Evolutionary conservation across 1,140 invertebrate species (phyloP), one percentile per base, ranked within the genome.

Genomic region (Oryctes rhinoceros): DNA sequence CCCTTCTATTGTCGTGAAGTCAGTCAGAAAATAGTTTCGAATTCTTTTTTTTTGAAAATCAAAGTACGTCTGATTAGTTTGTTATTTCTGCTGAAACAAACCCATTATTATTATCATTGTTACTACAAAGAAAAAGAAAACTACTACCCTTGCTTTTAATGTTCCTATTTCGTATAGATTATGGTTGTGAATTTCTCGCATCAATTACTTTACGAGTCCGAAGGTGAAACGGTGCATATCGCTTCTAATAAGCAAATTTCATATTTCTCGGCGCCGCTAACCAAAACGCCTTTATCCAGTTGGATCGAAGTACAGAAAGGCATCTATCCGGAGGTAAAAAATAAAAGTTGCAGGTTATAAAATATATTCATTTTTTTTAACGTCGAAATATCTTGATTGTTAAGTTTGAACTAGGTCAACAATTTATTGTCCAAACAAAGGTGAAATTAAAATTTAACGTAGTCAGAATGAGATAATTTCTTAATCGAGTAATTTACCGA

Each of bases 291-390:
- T 3, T 89, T 94, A 0, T 91, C 93, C 82, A 94, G 93, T 86
- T 94, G 93, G 93, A 94, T 94, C 93, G 93, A 94, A 81, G 93
- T 94, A 78, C 92, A 93, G 80, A 90, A 90, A 82, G 94, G 94
- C 83, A 87, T 90, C 78, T 94, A 91, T 84, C 93, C 93, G 53
- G 92, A 92, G 85, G 91, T 93, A 87, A 89, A 88, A 80, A 20
- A 80, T 30, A 39, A 30, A 44, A 20, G 30, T 30, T 71, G 0
- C 24, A 30, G 24, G 0, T 30, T 30, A 30, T 30, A 30, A 30
- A 30, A 30, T 30, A 2, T 30, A 2, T 0, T 30, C 24, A 30
- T 30, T 30, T 30, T 30, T 30, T 30, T 30, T 30, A 30, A 30
- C 2, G 24, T 30, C 2, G 24, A 30, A 30, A 30, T 1, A 30